phyloP scores from a whole-genome alignment of 2,797 vertebrate genomes.

The Malurus leucopterus region DNA sequence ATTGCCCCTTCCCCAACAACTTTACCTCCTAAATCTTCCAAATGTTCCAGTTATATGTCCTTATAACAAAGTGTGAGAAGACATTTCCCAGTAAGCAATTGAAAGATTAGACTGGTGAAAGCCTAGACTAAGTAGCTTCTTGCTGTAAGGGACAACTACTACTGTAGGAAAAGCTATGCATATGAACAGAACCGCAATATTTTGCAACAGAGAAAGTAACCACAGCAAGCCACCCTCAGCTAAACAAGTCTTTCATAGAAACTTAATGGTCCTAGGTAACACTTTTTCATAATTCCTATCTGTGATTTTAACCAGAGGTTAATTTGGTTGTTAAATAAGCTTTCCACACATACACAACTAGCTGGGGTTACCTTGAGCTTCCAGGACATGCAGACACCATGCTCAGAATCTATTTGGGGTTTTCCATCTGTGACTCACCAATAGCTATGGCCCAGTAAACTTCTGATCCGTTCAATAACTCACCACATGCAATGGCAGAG shows the following conservation, averaged over 20 bases:
- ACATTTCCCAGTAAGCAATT: background rate
- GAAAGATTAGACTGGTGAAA: background rate
- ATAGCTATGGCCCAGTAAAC: slow-evolving; percentile 91
- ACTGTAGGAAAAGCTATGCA: background rate
- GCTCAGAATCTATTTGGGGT: slow-evolving; percentile 41
- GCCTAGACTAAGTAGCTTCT: background rate
- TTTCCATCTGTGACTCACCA: slow-evolving; percentile 77
- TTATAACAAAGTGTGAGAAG: background rate
- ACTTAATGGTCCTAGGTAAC: background rate
- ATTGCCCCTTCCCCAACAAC: background rate
- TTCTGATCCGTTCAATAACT: slow-evolving; percentile 82
- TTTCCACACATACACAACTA: background rate
- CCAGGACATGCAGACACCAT: slow-evolving; percentile 72
- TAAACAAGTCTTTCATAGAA: background rate
- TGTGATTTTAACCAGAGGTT: slow-evolving; percentile 27
- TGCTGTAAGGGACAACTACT: background rate
- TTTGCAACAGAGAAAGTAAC: background rate
- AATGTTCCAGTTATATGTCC: background rate
- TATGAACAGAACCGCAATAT: background rate
- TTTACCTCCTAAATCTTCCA: background rate
- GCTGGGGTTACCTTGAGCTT: slow-evolving; percentile 67
- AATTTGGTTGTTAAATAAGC: slow-evolving; percentile 41
- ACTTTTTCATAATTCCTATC: background rate
- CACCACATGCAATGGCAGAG: slow-evolving; percentile 95
- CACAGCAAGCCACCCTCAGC: background rate